These are phyloP conservation scores for Hyphantria cunea DNA, from an alignment of 1,140 invertebrate species.

Conservation along the genomic window DNA sequence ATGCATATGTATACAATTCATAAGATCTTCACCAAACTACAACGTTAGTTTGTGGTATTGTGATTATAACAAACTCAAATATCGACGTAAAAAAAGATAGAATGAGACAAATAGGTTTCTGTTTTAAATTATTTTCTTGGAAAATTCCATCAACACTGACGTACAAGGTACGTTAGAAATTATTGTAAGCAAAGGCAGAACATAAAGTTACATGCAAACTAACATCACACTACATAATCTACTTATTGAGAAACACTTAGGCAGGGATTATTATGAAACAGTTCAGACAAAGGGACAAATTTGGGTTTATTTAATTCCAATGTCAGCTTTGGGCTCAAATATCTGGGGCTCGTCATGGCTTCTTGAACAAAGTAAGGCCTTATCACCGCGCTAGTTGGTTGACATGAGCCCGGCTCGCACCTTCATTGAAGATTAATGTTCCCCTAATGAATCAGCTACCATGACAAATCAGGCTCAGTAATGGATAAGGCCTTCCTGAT, in stretches of 20 bases:
- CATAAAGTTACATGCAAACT: too few species aligned
- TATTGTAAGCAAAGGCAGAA: too few species aligned
- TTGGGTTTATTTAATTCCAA: constrained; percentile 65
- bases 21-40: too few species aligned
- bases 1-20: too few species aligned
- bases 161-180: too few species aligned
- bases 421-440: constrained; percentile 58
- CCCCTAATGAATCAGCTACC: constrained; percentile 66
- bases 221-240: constrained; percentile 37
- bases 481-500: constrained; percentile 63
- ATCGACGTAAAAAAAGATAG: too few species aligned
- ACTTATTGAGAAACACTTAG: constrained; percentile 40
- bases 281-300: constrained; percentile 58
- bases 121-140: too few species aligned
- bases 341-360: constrained; percentile 51
- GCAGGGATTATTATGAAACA: constrained; percentile 31
- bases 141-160: too few species aligned
- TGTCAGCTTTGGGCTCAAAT: constrained; percentile 47
- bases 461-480: constrained; percentile 61
- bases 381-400: constrained; percentile 54
- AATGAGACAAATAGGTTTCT: too few species aligned
- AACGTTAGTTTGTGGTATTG: too few species aligned
- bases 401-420: constrained; percentile 32
- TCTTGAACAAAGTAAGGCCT: constrained; percentile 60
- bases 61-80: too few species aligned